Evolutionary conservation across 2,888 invertebrate genomes (phyloP).

Genomic region (Synanthedon myopaeformis): DNA sequence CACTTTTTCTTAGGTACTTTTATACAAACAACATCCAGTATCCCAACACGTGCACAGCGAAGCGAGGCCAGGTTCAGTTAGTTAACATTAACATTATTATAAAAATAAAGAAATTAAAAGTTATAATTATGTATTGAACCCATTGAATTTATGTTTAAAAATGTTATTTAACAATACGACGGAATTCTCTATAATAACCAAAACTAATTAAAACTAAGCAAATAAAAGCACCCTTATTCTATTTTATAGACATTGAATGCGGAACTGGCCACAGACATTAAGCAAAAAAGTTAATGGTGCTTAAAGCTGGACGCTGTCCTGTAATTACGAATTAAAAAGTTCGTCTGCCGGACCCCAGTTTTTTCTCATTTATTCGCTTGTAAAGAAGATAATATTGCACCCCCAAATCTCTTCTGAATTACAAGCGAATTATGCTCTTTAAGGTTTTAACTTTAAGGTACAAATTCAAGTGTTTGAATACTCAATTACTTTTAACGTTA

Average conservation of each 20-base stretch:
- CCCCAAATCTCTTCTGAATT: conserved; percentile 32
- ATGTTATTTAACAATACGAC: neutral
- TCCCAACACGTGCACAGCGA: too few relatives aligned
- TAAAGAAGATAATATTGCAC: conserved; percentile 60
- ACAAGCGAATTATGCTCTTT: neutral
- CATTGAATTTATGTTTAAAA: too few relatives aligned
- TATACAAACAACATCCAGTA: too few relatives aligned
- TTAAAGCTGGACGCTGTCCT: conserved; percentile 65
- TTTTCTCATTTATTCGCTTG: conserved; percentile 66
- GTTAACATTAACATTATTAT: too few relatives aligned
- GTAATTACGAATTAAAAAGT: conserved; percentile 70
- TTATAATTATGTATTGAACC: too few relatives aligned
- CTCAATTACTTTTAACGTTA: conserved; percentile 60
- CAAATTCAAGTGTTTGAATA: conserved; percentile 16
- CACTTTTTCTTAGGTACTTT: too few relatives aligned
- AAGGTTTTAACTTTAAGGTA: conserved; percentile 17
- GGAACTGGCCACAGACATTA: conserved; percentile 50
- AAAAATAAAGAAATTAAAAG: too few relatives aligned
- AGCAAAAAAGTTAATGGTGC: conserved; percentile 67
- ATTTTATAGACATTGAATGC: conserved; percentile 20
- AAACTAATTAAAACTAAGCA: neutral
- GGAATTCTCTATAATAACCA: neutral
- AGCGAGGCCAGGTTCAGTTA: too few relatives aligned
- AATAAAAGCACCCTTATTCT: neutral
- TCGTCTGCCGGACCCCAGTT: conserved; percentile 57